Evolutionary conservation across 2,888 invertebrate species (phyloP), one percentile per base, ranked within the genome.

Genomic region (Stenurella melanura): DNA sequence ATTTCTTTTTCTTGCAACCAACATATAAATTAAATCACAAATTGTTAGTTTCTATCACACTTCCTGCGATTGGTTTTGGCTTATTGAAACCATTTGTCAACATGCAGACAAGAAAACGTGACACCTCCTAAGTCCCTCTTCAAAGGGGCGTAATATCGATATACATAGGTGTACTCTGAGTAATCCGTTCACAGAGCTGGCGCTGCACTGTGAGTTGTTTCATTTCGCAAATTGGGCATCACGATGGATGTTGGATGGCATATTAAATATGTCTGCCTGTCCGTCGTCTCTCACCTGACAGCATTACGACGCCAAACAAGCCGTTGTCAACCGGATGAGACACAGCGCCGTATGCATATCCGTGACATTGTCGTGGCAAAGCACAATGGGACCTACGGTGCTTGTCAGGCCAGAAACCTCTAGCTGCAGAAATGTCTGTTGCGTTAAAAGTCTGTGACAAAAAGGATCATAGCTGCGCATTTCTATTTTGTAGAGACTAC

Each of bases 321-420:
- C 57, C 70, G 60, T 70, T 42, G 70, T 50, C 60, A 21, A 26
- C 60, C 38, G 70, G 70, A 58, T 70, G 60, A 18, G 60, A 70
- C 50, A 60, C 60, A 42, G n/a, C 34, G 11, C 60, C 42, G 70
- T 58, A 60, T 70, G 42, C 70, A 60, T 17, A 42, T 60, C 70
- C 60, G 70, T 58, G 60, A 70, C 60, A 50, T 70, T 70, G 60
- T 50, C 19, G 70, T 26, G 60, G 38, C 18, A 17, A 26, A 60
- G 30, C 38, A 61, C 66, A 66, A 66, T 66, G n/a, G 11, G 54
- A 54, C 70, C 42, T 60, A 60, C 70, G 58, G 6, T 21, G 21
- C n/a, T 19, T 58, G 18, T 77, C 75, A 70, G 70, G 70, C 60
- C 70, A 4, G n/a, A 58, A 18, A 12, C 50, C 15, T 15, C 50